Percentiles rank a stretch among this genome's conserved stretches.
Evolutionary conservation across 2,888 invertebrate genomes (phyloP).

Genomic region (Philaethria dido): DNA sequence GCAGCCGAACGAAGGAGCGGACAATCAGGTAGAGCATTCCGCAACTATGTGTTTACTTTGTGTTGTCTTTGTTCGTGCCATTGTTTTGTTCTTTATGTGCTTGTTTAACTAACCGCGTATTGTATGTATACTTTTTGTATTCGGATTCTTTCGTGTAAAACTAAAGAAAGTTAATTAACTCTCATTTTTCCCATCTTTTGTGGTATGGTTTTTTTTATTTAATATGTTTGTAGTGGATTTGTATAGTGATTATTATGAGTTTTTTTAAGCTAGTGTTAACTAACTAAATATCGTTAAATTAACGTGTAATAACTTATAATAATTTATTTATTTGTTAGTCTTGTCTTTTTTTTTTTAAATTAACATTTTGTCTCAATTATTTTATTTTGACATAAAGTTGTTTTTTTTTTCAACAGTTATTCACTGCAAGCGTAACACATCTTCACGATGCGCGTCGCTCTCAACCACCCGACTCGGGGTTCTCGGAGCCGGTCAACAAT

Average conservation of each 20-base stretch:
- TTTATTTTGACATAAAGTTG: background rate
- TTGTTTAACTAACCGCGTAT: constrained; percentile 23
- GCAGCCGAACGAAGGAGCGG: constrained; percentile 79
- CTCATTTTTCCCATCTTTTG: background rate
- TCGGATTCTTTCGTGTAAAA: constrained; percentile 5
- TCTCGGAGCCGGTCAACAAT: constrained; percentile 76
- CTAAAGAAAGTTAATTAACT: constrained; percentile 6
- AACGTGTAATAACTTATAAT: too few species aligned
- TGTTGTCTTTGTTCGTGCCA: constrained; percentile 23
- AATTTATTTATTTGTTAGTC: background rate
- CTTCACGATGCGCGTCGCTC: constrained; percentile 70
- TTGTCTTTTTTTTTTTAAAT: background rate
- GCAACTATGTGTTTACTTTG: constrained; percentile 41
- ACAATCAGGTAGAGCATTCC: constrained; percentile 70
- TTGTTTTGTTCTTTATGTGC: constrained; percentile 34
- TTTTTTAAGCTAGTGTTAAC: too few species aligned
- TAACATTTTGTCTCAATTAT: background rate
- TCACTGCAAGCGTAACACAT: constrained; percentile 72
- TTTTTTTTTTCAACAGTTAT: constrained; percentile 57
- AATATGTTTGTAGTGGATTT: background rate
- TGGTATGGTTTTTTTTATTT: background rate
- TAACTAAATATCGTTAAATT: too few species aligned
- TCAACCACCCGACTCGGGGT: constrained; percentile 73
- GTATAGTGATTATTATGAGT: background rate
- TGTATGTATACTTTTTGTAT: constrained; percentile 19